Percentiles rank a stretch among this genome's conserved stretches.
Conservation (phyloP, 2,888 invertebrate genomes). For the Pyralis farinalis region DNA sequence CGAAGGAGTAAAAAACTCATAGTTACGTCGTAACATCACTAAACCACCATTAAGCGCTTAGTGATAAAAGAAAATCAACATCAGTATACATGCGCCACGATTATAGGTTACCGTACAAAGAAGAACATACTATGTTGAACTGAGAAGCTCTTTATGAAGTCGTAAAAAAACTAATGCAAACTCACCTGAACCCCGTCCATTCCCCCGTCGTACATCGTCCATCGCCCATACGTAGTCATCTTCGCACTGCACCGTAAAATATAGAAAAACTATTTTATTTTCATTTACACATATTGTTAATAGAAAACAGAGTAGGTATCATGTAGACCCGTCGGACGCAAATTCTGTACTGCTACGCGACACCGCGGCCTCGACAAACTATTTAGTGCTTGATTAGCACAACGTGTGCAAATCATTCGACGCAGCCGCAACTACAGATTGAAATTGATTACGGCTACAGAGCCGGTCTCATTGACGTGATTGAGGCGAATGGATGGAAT, state of each 20-base stretch:
- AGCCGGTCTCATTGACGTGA: slow-evolving; percentile 63
- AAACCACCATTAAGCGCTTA: too few species aligned
- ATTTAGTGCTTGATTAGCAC: slow-evolving; percentile 77
- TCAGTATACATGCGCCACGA: too few species aligned
- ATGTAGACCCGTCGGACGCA: slow-evolving; percentile 36
- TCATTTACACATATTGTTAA: slow-evolving; percentile 15
- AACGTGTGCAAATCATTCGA: slow-evolving; percentile 67
- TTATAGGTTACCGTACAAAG: too few species aligned
- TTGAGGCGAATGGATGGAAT: slow-evolving; percentile 64
- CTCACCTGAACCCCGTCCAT: slow-evolving; percentile 64
- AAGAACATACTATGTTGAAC: too few species aligned
- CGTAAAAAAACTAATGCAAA: too few species aligned
- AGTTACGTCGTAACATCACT: too few species aligned
- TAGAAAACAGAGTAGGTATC: slow-evolving; percentile 19
- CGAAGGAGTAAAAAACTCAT: too few species aligned
- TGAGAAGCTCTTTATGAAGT: too few species aligned
- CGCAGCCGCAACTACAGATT: slow-evolving; percentile 44
- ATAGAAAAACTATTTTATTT: slow-evolving; percentile 13
- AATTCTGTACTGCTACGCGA: slow-evolving; percentile 49
- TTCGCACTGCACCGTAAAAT: slow-evolving; percentile 12
- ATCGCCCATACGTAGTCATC: slow-evolving; percentile 19
- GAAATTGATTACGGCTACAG: slow-evolving; percentile 63
- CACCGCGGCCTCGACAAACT: slow-evolving; percentile 52
- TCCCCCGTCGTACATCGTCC: slow-evolving; percentile 40
- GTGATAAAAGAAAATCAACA: too few species aligned